Evolutionary conservation across 2,797 vertebrate genomes (phyloP).

Genomic region (Halcyon smyrnensis): DNA sequence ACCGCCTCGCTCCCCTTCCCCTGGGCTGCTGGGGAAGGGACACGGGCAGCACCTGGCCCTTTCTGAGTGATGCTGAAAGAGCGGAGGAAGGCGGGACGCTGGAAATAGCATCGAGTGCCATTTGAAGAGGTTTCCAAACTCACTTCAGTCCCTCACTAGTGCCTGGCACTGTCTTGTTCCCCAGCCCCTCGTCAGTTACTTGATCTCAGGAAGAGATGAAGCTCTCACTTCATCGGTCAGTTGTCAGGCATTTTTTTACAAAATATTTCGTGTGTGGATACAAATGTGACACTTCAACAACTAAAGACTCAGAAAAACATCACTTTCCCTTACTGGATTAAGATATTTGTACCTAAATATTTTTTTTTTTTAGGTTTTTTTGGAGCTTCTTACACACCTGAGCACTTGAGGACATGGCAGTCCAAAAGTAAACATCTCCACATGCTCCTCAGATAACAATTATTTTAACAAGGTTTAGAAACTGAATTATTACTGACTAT

Average conservation of each 20-base stretch:
- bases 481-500: background rate
- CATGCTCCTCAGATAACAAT: background rate
- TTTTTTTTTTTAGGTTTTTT: background rate
- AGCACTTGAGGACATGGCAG: background rate
- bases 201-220: too few relatives aligned
- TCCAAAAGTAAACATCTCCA: background rate
- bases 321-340: background rate
- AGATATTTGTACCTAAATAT: background rate
- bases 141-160: background rate
- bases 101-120: background rate
- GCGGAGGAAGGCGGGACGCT: background rate
- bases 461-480: background rate
- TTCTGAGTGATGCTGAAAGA: rapidly evolving
- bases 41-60: rapidly evolving
- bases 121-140: background rate
- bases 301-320: background rate
- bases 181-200: background rate
- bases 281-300: background rate
- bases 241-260: background rate
- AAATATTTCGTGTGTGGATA: background rate
- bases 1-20: background rate
- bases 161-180: background rate
- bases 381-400: background rate
- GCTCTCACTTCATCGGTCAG: background rate
- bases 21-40: rapidly evolving